These are phyloP conservation scores for Melopsittacus undulatus DNA, from an alignment of 2,797 vertebrate species.

Conservation along the genomic window DNA sequence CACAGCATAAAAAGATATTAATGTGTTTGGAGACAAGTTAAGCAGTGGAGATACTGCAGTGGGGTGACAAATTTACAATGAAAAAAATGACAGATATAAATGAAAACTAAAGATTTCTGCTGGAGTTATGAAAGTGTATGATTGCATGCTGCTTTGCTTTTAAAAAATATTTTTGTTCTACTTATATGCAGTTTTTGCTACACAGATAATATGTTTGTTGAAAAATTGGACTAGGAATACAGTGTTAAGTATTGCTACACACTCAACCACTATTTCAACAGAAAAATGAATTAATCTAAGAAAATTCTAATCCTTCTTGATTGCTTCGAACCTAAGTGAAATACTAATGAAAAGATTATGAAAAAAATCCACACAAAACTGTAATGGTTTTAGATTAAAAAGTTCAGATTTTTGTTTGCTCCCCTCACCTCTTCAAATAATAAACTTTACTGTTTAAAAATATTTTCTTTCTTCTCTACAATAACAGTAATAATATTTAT, in stretches of 20 bases:
- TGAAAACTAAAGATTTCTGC: background rate
- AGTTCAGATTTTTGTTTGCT: background rate
- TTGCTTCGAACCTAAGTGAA: background rate
- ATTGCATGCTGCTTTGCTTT: background rate
- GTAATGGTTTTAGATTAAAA: background rate
- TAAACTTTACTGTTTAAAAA: background rate
- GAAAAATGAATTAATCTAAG: background rate
- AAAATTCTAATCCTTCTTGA: background rate
- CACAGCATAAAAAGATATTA: conserved; percentile 27
- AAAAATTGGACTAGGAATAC: background rate
- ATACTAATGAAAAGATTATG: background rate
- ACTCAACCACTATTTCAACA: background rate
- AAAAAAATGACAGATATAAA: background rate
- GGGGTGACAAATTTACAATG: background rate
- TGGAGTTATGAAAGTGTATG: background rate
- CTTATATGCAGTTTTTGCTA: background rate
- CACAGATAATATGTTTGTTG: background rate
- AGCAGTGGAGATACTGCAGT: background rate
- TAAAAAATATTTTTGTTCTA: background rate
- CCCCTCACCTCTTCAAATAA: background rate
- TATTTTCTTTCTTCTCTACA: background rate
- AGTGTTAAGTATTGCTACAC: background rate
- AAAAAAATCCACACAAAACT: background rate
- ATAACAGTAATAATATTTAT: background rate
- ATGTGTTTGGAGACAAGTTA: conserved; percentile 31